Percentiles rank a stretch among this genome's conserved stretches.
Evolutionary conservation across 1,140 invertebrate genomes (phyloP).

Genomic region (Mycetomoellerius zeteki): DNA sequence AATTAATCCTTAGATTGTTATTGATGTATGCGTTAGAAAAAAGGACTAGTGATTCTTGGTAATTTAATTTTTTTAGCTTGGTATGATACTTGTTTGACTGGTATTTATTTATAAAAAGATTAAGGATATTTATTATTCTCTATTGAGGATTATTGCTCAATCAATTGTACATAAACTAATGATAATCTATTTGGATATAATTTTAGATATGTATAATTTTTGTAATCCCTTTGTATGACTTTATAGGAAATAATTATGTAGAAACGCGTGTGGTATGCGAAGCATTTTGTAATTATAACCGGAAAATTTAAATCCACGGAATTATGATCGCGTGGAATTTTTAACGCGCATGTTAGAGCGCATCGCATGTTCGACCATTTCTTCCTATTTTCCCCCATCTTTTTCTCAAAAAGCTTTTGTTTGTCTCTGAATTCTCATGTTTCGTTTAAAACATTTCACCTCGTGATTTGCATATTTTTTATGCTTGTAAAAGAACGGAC

Average conservation of each 20-base stretch:
- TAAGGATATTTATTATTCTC: background rate
- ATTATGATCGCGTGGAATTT: conserved; percentile 47
- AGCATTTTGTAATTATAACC: conserved; percentile 45
- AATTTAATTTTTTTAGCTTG: background rate
- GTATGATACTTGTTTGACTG: background rate
- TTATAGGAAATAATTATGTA: conserved; percentile 26
- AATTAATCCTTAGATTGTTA: background rate
- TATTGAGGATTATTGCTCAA: background rate
- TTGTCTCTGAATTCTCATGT: conserved; percentile 1
- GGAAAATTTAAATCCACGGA: conserved; percentile 40
- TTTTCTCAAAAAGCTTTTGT: background rate
- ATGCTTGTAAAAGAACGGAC: background rate
- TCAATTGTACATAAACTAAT: background rate
- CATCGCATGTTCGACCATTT: conserved; percentile 23
- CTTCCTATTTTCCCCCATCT: conserved; percentile 16
- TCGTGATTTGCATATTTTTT: background rate
- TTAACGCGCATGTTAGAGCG: background rate
- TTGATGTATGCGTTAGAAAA: background rate
- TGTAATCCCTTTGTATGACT: background rate
- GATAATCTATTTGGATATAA: background rate
- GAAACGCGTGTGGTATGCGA: background rate
- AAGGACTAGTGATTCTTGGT: background rate
- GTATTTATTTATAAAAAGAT: background rate
- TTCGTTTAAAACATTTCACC: conserved; percentile 11
- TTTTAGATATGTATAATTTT: conserved; percentile 6